Evolutionary conservation across 2,113 vertebrate species (phyloP), one percentile per base, ranked within the genome.

Genomic region (Pipra filicauda): DNA sequence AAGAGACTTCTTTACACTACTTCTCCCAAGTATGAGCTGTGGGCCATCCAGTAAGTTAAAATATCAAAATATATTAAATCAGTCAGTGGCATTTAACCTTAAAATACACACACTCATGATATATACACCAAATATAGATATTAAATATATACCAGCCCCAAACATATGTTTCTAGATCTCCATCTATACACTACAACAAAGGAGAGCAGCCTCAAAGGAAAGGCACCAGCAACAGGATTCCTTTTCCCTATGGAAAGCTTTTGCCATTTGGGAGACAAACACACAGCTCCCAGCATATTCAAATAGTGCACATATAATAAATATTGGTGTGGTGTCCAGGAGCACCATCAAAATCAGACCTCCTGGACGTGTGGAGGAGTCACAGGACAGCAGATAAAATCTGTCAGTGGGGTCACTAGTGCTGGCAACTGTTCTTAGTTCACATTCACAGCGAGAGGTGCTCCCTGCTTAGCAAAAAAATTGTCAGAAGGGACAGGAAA

Each of bases 401-500:
- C 69, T 55, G 19, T 15, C 20, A 48, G 12, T 37, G 55, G 26
- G 1, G 6, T 10, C 31, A 22, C 71, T 27, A 11, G 31, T 48
- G 20, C 59, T 54, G 57, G 43, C 58, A 51, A 85, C 72, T 3
- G 16, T 10, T 49, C 80, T 49, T 16, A 37, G 37, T 16, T 84
- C 71, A 55, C 18, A 70, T 5, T 41, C 52, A 55, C 33, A 67
- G 35, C 4, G 58, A 86, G 75, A 95, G 55, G 85, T 93, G 85
- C 65, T 74, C 64, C 75, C 24, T 37, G 33, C 55, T 72, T 54
- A 24, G 62, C 5, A 84, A 72, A 91, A 59, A 77, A 70, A 39
- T 10, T 9, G 59, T 30, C 57, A 69, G 70, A 85, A 78, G n/a
- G 61, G 61, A 69, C 93, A 94, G 96, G 95, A 97, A 96, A 91